These are phyloP conservation scores for Scyliorhinus canicula DNA, from an alignment of 2,797 vertebrate genomes.

Conservation along the genomic window DNA sequence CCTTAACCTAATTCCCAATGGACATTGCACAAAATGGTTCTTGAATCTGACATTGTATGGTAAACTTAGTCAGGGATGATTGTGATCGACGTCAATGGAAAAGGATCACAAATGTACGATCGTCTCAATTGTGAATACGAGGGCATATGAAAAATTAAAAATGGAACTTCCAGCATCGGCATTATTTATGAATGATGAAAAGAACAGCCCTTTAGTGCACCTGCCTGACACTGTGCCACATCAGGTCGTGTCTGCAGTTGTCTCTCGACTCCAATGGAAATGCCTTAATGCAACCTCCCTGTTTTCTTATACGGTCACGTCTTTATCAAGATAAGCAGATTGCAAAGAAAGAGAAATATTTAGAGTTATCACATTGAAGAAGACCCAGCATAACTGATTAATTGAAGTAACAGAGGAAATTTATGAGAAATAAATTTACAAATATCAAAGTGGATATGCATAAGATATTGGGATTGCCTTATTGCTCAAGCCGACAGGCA, in stretches of 20 bases:
- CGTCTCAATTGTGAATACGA: background rate
- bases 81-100: background rate
- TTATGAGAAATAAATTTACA: background rate
- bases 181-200: background rate
- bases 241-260: no score
- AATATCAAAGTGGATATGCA: background rate
- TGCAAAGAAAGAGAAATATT: background rate
- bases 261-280: background rate
- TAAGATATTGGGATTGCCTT: background rate
- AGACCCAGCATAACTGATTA: background rate
- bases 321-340: background rate
- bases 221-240: background rate
- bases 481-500: background rate
- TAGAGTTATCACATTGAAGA: background rate
- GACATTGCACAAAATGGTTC: background rate
- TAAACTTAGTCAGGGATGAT: background rate
- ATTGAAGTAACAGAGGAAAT: background rate
- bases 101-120: background rate
- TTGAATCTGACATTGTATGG: background rate
- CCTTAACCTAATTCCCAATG: slow-evolving; percentile 13
- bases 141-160: background rate
- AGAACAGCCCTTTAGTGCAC: background rate
- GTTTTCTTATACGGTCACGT: background rate
- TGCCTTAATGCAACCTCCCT: background rate
- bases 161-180: background rate